Evolutionary conservation across 2,797 vertebrate genomes (phyloP).

Genomic region (Saguinus oedipus): DNA sequence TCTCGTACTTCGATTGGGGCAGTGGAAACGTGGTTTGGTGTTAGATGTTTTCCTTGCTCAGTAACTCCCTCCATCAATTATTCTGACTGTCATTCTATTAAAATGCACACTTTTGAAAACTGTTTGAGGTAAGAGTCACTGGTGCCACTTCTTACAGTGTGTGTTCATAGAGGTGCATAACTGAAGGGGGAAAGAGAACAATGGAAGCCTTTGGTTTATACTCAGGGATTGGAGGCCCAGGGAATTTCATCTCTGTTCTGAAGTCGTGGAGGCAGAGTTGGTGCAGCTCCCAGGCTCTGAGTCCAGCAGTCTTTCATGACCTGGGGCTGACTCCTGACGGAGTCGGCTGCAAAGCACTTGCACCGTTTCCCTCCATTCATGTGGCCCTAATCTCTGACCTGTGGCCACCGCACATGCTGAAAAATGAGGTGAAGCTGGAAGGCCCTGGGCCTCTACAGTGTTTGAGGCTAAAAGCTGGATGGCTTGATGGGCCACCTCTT

Average conservation of each 20-base stretch:
- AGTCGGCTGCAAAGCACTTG: rapidly evolving
- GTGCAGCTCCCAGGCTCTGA: background rate
- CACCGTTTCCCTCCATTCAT: rapidly evolving
- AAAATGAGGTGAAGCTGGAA: background rate
- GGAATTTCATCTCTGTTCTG: background rate
- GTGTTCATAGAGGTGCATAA: background rate
- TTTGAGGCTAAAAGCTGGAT: background rate
- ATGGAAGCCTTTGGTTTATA: background rate
- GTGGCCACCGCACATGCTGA: background rate
- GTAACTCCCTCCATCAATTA: background rate
- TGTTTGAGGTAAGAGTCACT: rapidly evolving
- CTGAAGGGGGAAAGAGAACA: rapidly evolving
- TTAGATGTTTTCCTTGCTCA: background rate
- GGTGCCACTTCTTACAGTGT: background rate
- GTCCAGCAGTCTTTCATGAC: rapidly evolving
- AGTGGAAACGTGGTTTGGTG: background rate
- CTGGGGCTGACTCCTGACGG: rapidly evolving
- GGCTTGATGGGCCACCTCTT: background rate
- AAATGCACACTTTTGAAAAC: background rate
- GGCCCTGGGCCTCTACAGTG: rapidly evolving
- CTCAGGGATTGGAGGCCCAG: background rate
- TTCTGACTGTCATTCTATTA: background rate
- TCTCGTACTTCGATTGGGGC: background rate
- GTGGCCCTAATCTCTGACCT: background rate
- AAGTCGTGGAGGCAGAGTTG: rapidly evolving